Conservation (phyloP, 2,888 invertebrate species). For the Tiliacea aurago region DNA sequence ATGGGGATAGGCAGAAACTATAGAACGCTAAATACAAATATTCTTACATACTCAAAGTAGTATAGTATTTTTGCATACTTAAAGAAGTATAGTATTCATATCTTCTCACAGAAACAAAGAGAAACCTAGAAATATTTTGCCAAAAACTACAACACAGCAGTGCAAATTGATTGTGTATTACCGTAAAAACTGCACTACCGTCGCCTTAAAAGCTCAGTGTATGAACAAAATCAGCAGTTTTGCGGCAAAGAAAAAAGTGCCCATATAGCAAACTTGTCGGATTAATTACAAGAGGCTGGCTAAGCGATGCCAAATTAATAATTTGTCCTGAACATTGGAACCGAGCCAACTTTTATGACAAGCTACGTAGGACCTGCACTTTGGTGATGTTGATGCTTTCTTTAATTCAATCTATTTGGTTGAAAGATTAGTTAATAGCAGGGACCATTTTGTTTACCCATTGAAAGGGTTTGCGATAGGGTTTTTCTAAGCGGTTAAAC, state of each 20-base stretch:
- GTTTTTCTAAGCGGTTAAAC: too few species aligned
- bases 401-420: conserved; percentile 7
- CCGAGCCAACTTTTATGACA: conserved; percentile 41
- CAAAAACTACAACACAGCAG: not conserved
- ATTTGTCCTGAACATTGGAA: conserved; percentile 53
- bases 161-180: conserved; percentile 4
- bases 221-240: conserved; percentile 41
- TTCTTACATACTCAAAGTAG: too few species aligned
- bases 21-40: too few species aligned
- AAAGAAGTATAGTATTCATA: too few species aligned
- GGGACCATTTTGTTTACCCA: too few species aligned
- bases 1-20: too few species aligned
- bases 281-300: conserved; percentile 60
- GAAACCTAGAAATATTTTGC: not conserved
- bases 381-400: not conserved
- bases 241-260: conserved; percentile 34
- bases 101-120: too few species aligned
- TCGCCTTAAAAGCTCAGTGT: conserved; percentile 8
- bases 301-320: conserved; percentile 53
- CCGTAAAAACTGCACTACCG: not conserved
- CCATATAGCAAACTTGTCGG: conserved; percentile 14
- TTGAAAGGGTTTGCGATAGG: too few species aligned
- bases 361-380: conserved; percentile 2
- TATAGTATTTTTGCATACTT: too few species aligned
- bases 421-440: not conserved